Base-by-base conservation (phyloP, 2,113 vertebrate genomes). In the Pardalotus punctatus region DNA sequence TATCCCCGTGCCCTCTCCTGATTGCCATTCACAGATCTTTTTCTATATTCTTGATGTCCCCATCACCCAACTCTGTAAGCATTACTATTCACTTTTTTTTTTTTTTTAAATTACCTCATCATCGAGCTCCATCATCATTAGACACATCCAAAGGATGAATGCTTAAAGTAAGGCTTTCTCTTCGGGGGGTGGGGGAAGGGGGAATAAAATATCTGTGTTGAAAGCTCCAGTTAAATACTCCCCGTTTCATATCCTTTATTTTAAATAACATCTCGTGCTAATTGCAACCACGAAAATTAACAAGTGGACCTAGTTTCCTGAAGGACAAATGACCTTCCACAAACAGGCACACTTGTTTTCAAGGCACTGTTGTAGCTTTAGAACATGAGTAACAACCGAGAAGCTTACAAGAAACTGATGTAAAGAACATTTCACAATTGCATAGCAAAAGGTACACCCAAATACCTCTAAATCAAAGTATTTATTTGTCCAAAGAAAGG, bases 251-350 rank as follows among this genome's bases (percentile, higher is more conserved):
- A 28, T 16, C 87, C 62, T 91, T 96, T 90, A 92, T 92, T 97
- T 94, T 77, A 96, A 97, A 83, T 69, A 88, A 81, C 53, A 88
- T 72, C 81, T 97, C 71, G 38, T 28, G 9, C 77, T 95, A 96
- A 95, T 76, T 69, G 92, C 40, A 72, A 48, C 81, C 33, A 84
- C 3, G 25, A 67, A 94, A 81, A 92, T 53, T 88, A 94, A 79
- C 80, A 86, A 95, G 92, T 70, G 70, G 58, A 47, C 35, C 19
- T 35, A 40, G 72, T 24, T 35, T 71, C 45, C 45, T 38, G 42
- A 85, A 83, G 66, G 42, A 81, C 40, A 62, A 86, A 43, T 23
- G 7, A 50, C 47, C 81, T 79, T 80, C 38, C 40, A 43, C 66
- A 57, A 87, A 80, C 0, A 35, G 0, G 0, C 64, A 23, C 7